These are phyloP conservation scores for Mastigias papua DNA, from an alignment of 30 jellyfish, hydroid and myxozoan genomes.

Conservation along the genomic window DNA sequence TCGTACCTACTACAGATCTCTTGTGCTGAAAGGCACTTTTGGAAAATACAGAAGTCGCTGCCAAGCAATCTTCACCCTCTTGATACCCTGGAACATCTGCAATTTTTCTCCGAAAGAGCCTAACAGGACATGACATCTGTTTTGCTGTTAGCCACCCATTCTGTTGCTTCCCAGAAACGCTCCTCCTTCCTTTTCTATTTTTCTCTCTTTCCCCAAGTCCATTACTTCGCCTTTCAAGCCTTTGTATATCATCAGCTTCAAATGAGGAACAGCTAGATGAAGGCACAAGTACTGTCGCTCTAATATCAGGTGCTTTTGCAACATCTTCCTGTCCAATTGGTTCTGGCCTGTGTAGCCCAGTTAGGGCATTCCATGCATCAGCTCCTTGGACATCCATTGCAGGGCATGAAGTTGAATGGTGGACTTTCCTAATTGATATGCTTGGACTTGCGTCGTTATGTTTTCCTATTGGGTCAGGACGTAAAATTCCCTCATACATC, in stretches of 20 bases:
- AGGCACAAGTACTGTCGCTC: slow-evolving; percentile 6
- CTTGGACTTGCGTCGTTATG: slow-evolving; percentile 22
- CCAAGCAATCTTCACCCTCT: neutral
- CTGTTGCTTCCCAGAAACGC: neutral
- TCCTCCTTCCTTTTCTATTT: neutral
- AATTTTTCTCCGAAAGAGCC: neutral
- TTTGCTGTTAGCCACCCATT: neutral
- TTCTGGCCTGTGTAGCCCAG: slow-evolving; percentile 39
- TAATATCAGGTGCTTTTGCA: neutral
- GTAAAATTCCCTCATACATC: neutral
- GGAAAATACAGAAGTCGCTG: neutral
- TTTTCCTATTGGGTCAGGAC: slow-evolving; percentile 42
- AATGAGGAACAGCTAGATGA: neutral
- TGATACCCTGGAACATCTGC: neutral
- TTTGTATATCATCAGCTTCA: neutral
- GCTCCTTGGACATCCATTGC: neutral
- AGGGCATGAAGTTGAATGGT: slow-evolving; percentile 7
- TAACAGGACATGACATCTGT: neutral
- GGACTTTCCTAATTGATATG: neutral
- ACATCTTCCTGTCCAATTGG: slow-evolving; percentile 47
- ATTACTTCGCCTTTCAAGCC: neutral
- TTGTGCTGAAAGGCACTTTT: neutral
- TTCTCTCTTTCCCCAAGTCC: neutral
- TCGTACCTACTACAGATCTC: neutral
- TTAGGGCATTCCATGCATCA: neutral